phyloP scores from a whole-genome alignment of 2,888 invertebrate genomes.

The Napeogenes inachia region DNA sequence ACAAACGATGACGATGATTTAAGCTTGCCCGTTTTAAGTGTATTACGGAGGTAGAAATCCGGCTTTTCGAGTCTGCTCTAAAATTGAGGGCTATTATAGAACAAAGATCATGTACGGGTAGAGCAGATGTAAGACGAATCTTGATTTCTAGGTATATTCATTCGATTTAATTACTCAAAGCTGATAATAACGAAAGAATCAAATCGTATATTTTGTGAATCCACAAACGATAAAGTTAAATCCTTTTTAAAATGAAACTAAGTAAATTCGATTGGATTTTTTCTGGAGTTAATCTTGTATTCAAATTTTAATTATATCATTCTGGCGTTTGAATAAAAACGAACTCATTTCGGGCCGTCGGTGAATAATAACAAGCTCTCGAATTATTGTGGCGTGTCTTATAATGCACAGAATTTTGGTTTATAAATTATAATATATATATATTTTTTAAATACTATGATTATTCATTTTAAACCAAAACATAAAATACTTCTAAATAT shows the following conservation, averaged over 20 bases:
- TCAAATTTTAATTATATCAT: slow-evolving; percentile 76
- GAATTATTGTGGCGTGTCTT: slow-evolving; percentile 46
- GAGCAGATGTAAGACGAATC: neutral
- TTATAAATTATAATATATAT: neutral
- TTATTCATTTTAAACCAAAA: too few relatives aligned
- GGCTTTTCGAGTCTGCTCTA: slow-evolving; percentile 70
- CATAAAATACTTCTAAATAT: too few relatives aligned
- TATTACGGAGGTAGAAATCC: slow-evolving; percentile 73
- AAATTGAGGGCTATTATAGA: slow-evolving; percentile 70
- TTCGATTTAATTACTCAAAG: too few relatives aligned
- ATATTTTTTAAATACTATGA: neutral
- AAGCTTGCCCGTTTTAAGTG: slow-evolving; percentile 77
- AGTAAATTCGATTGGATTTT: slow-evolving; percentile 56
- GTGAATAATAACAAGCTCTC: slow-evolving; percentile 69
- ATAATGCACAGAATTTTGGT: slow-evolving; percentile 46
- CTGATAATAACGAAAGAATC: too few relatives aligned
- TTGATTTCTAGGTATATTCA: neutral
- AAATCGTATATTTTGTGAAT: too few relatives aligned
- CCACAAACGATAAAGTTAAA: slow-evolving; percentile 16
- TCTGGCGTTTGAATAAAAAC: slow-evolving; percentile 74
- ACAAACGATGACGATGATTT: slow-evolving; percentile 79
- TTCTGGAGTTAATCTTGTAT: slow-evolving; percentile 72
- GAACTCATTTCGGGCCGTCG: slow-evolving; percentile 66
- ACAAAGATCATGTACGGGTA: slow-evolving; percentile 15
- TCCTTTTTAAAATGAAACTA: slow-evolving; percentile 43